Evolutionary conservation across 2,888 invertebrate genomes (phyloP).

Genomic region (Trimorus sp.): DNA sequence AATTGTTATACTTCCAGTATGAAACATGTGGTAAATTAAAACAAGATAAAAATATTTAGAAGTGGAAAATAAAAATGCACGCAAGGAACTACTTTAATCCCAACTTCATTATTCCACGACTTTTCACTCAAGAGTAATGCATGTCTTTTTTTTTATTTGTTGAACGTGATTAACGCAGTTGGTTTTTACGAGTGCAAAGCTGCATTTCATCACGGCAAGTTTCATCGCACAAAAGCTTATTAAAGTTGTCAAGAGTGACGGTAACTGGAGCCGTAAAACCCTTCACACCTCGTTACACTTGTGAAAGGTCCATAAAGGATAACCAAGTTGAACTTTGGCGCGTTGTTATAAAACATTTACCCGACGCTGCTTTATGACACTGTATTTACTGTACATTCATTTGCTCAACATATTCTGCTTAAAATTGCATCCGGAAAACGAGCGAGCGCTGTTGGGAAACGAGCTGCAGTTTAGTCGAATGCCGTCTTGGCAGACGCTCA

Average conservation of each 20-base stretch:
- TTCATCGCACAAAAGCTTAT: neutral
- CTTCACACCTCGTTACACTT: constrained; percentile 7
- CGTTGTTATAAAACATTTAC: constrained; percentile 10
- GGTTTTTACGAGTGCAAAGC: neutral
- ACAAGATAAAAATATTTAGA: neutral
- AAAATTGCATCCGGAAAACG: constrained; percentile 30
- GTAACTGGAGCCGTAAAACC: neutral
- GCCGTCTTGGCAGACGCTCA: constrained; percentile 20
- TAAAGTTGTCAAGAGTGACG: too few species aligned
- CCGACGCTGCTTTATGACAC: constrained; percentile 16
- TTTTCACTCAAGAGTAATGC: constrained; percentile 46
- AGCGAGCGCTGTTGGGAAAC: constrained; percentile 16
- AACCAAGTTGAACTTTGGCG: too few species aligned
- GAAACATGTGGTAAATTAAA: too few species aligned
- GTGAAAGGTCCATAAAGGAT: constrained; percentile 10
- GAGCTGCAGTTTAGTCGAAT: constrained; percentile 7
- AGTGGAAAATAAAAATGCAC: too few species aligned
- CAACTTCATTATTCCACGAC: constrained; percentile 24
- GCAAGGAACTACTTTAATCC: neutral
- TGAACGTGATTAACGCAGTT: too few species aligned
- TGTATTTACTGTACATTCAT: constrained; percentile 9
- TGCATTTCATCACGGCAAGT: constrained; percentile 11
- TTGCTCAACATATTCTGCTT: neutral
- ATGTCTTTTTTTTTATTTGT: neutral
- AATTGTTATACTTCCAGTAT: too few species aligned